A percentile compares a stretch with the other conserved stretches of the same genome.
phyloP scores from a whole-genome alignment of 2,797 vertebrate species.

The Adrianichthys oophorus region DNA sequence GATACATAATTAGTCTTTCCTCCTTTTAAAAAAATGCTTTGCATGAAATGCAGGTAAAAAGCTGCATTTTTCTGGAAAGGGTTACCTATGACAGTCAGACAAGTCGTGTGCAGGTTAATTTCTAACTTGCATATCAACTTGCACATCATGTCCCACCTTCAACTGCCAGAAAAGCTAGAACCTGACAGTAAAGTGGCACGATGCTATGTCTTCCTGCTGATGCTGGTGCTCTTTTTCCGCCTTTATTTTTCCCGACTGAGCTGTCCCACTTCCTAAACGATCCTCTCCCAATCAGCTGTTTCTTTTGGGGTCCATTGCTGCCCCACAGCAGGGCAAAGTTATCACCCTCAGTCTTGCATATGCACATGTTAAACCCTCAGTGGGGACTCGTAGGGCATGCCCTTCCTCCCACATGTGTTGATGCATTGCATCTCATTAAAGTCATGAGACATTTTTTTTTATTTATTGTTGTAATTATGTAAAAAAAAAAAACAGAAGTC shows the following conservation, averaged over 20 bases:
- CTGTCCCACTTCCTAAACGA: constrained; percentile 48
- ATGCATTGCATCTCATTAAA: no score
- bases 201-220: constrained; percentile 24
- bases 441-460: no score
- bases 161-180: not conserved
- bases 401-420: no score
- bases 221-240: constrained; percentile 21
- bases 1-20: not conserved
- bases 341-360: constrained; percentile 26
- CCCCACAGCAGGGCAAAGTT: constrained; percentile 26
- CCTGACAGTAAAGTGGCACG: not conserved
- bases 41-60: not conserved
- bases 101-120: constrained; percentile 1
- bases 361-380: constrained; percentile 34
- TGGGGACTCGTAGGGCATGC: not conserved
- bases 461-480: no score
- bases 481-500: no score
- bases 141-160: constrained; percentile 1
- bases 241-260: constrained; percentile 47
- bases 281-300: constrained; percentile 21
- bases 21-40: not conserved
- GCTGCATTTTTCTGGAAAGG: not conserved
- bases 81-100: not conserved
- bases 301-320: constrained; percentile 35
- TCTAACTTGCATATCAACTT: constrained; percentile 4